Conservation (phyloP, 2,797 vertebrate genomes). For the Babyrousa celebensis region DNA sequence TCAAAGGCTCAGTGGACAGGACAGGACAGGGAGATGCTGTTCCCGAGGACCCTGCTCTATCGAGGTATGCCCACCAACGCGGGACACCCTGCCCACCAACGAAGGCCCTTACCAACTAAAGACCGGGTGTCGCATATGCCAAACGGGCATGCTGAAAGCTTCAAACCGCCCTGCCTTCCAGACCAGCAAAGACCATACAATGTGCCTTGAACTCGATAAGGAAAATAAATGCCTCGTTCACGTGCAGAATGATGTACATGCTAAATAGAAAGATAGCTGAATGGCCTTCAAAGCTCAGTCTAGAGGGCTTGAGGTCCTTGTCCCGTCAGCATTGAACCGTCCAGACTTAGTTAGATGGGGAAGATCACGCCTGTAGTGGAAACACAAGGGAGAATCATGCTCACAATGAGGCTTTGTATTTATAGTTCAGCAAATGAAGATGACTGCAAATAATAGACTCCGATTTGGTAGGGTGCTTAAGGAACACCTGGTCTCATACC, state of each 20-base stretch:
- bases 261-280: neutral
- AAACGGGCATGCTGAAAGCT: neutral
- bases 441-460: neutral
- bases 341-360: neutral
- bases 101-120: neutral
- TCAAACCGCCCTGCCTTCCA: neutral
- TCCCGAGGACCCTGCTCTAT: neutral
- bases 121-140: neutral
- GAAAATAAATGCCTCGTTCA: neutral
- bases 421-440: neutral
- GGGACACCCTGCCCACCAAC: neutral
- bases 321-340: neutral
- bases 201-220: neutral
- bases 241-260: neutral
- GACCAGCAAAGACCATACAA: neutral
- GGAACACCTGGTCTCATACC: accelerated
- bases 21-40: accelerated
- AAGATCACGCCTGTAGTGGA: neutral
- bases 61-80: neutral
- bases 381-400: neutral
- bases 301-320: neutral
- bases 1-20: slow-evolving; percentile 64
- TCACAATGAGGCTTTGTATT: neutral
- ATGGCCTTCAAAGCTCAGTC: neutral
- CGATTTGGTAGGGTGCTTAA: neutral